Conservation (phyloP, 2,888 invertebrate genomes). For the Tenthredo livida region DNA sequence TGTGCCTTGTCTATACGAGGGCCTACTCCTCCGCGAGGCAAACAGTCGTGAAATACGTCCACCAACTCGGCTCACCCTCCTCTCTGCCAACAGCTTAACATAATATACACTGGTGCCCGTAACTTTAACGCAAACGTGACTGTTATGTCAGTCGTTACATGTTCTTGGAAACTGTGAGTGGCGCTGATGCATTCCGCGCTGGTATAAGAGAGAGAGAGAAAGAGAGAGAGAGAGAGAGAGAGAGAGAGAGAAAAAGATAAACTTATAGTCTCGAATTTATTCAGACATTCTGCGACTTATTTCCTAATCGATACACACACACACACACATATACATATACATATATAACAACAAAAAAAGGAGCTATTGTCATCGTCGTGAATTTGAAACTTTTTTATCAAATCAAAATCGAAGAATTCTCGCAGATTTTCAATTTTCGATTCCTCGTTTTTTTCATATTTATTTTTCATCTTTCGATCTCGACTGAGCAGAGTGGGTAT, state of each 20-base stretch:
- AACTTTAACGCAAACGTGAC: conserved; percentile 55
- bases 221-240: too few species aligned
- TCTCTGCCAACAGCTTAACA: conserved; percentile 52
- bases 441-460: not conserved
- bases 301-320: not conserved
- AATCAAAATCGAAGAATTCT: not conserved
- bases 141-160: conserved; percentile 56
- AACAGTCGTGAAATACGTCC: conserved; percentile 55
- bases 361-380: not conserved
- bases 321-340: too few species aligned
- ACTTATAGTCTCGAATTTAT: not conserved
- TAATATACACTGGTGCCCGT: conserved; percentile 55
- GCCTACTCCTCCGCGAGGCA: conserved; percentile 53
- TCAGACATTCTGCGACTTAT: not conserved
- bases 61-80: conserved; percentile 39
- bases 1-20: conserved; percentile 57
- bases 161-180: conserved; percentile 55
- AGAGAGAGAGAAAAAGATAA: conserved; percentile 1
- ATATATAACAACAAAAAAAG: not conserved
- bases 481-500: not conserved
- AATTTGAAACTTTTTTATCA: not conserved
- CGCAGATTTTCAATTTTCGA: not conserved
- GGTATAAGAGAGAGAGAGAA: not conserved
- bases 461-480: conserved; percentile 17
- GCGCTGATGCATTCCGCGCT: conserved; percentile 52